phyloP scores from a whole-genome alignment of 92 coral and sea anemone species.

The Epizoanthus scotinus region DNA sequence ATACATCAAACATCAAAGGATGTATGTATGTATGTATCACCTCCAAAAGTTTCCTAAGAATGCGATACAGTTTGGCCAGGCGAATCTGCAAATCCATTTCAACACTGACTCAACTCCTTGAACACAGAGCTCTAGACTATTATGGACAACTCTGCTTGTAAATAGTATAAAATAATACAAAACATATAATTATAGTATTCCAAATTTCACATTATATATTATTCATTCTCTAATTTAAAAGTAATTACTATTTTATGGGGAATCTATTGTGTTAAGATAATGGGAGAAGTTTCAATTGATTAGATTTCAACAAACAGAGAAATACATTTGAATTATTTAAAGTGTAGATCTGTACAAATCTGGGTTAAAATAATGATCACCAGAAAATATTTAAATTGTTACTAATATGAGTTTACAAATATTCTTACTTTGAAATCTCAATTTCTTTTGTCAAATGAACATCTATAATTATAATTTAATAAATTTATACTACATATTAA shows the following conservation, averaged over 20 bases:
- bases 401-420: too few species aligned
- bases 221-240: background rate
- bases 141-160: background rate
- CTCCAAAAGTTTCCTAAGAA: slow-evolving; percentile 15
- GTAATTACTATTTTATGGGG: background rate
- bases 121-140: too few species aligned
- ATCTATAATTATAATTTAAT: too few species aligned
- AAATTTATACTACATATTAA: too few species aligned
- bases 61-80: slow-evolving; percentile 21
- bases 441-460: too few species aligned
- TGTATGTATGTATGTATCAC: background rate
- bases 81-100: slow-evolving; percentile 11
- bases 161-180: background rate
- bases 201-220: background rate
- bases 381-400: too few species aligned
- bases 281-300: background rate
- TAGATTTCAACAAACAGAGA: too few species aligned
- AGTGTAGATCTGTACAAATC: too few species aligned
- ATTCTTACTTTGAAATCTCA: too few species aligned
- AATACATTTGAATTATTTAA: too few species aligned
- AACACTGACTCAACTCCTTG: slow-evolving; percentile 7
- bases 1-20: too few species aligned
- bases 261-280: background rate
- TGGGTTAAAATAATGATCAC: too few species aligned
- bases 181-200: background rate